Evolutionary conservation across 92 coral and sea anemone species (phyloP), one percentile per base, ranked within the genome.

Genomic region (Zoanthus sociatus): DNA sequence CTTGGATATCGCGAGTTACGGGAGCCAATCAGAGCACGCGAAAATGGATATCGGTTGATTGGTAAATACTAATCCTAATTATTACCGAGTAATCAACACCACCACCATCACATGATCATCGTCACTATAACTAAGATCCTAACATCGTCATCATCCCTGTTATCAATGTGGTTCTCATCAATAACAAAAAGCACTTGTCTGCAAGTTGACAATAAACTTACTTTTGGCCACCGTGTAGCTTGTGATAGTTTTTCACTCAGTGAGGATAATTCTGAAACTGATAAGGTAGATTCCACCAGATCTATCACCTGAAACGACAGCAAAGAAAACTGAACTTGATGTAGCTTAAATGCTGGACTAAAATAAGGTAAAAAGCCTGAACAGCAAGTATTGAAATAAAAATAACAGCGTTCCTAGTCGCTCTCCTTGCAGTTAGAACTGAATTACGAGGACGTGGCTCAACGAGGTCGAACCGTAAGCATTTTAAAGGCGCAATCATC

Each of bases 231-330:
- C 12, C 32, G 85, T 21, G 73, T 73, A 13, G 85, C 85, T 54
- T 89, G 74, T 55, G 87, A 88, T 5, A 94, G 89, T 31, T 86
- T 92, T 17, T 83, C 44, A 61, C 85, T 92, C 12, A 94, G 92
- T 47, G 91, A 48, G 5, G 91, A 87, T 21, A 94, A 76, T 73
- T 94, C 96, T 0, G 84, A 61, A 11, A 79, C 86, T 64, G 90
- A 82, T 9, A 90, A 87, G 7, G 90, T 94, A n/a, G 96, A 88
- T 50, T 90, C 75, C n/a, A 94, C 96, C 81, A 94, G 81, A 60
- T 94, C 96, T 16, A 74, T 88, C 21, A 92, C 90, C 96, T 94
- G 26, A 10, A 74, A 12, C 21, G 20, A 12, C 3, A 46, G 47
- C 56, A 81, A 63, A 16, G 30, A 8, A 16, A 7, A 14, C 64